Evolutionary conservation across 1,140 invertebrate genomes (phyloP).

Genomic region (Zaprionus capensis): DNA sequence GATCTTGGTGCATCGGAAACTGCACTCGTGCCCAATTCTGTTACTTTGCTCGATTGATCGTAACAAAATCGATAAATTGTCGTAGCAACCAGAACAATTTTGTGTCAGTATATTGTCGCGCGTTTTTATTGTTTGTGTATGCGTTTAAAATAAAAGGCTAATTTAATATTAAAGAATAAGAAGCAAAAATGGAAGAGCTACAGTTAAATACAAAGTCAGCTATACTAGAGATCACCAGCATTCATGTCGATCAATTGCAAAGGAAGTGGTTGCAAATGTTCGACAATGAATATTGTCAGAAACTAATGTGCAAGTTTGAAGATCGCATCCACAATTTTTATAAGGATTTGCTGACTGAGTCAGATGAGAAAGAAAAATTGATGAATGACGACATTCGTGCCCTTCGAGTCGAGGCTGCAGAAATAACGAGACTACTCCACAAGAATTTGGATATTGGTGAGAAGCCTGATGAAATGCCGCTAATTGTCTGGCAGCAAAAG

Average conservation of each 20-base stretch:
- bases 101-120: no score
- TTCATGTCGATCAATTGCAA: conserved; percentile 53
- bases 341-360: conserved; percentile 59
- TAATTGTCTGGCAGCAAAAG: conserved; percentile 50
- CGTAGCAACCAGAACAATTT: no score
- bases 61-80: no score
- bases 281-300: conserved; percentile 47
- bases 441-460: conserved; percentile 37
- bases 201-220: conserved; percentile 4
- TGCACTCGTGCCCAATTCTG: no score
- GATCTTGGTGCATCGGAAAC: no score
- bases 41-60: no score
- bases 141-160: no score
- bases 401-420: conserved; percentile 46
- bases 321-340: conserved; percentile 60
- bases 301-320: conserved; percentile 56
- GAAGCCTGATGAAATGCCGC: conserved; percentile 45
- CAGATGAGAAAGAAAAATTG: conserved; percentile 48
- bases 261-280: conserved; percentile 67
- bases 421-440: conserved; percentile 52
- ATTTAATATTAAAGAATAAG: no score
- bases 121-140: no score
- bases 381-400: conserved; percentile 42
- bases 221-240: conserved; percentile 43
- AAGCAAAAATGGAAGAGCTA: no score